Base-by-base conservation (phyloP, 2,797 vertebrate species). In the Sebastes goodei region DNA sequence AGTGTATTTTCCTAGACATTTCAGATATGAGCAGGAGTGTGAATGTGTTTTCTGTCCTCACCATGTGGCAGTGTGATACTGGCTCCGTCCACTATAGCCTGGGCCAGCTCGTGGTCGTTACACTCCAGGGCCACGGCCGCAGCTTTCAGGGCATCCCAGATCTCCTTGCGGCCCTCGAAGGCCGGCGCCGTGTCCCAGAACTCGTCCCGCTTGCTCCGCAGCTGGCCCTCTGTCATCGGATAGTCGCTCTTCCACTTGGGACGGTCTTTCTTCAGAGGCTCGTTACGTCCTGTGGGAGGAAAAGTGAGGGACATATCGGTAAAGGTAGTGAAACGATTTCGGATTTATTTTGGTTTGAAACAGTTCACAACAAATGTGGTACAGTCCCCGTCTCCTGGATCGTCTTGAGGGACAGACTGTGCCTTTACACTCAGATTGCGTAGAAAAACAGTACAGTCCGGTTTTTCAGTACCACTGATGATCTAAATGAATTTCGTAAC, bases 171-270 rank as follows among this genome's bases (percentile, higher is more conserved):
- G 49, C 99, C 99, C 90, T 99, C 99, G 0, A 99, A 99, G 67
- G 99, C 99, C 0, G 99, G 99, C 0, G 98, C 99, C 0, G 98
- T 99, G 93, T 99, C 98, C 99, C 99, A 99, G 91, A 99, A 99
- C 84, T 99, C 99, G 0, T 99, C 99, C 30, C 98, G 90, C 86
- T 99, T 99, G 94, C 98, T 99, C 78, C 98, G 96, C 62, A 99
- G 95, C 93, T 99, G 99, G 11, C 99, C 99, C 0, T 99, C 99
- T 0, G 99, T 99, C 99, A 99, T 99, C 1, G 99, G 99, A 78
- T 99, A 99, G 93, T 99, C 98, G 0, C 98, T 99, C 93, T 99
- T 99, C 98, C 99, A 99, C 83, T 98, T 98, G 35, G 96, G 98
- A 25, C 97, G 95, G 70, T 99, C 99, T 94, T 99, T 99, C 94